Evolutionary conservation across 2,888 invertebrate genomes (phyloP).

Genomic region (Drosophila conformis): DNA sequence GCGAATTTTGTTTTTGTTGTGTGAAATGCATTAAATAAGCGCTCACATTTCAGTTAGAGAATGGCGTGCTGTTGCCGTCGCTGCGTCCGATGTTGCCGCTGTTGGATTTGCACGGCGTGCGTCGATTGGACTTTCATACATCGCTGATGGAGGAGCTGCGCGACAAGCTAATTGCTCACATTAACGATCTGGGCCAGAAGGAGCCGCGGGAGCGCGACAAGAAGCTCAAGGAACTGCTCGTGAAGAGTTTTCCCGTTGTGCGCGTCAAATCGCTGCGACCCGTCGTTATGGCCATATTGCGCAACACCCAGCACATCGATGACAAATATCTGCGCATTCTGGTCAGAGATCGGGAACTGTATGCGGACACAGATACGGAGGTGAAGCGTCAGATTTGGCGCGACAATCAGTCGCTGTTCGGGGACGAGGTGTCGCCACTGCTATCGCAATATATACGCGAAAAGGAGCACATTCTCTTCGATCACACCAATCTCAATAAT

Average conservation of each 20-base stretch:
- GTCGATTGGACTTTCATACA: constrained; percentile 96
- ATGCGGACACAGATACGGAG: constrained; percentile 97
- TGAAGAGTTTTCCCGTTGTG: constrained; percentile 97
- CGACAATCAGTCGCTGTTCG: constrained; percentile 97
- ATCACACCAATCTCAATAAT: constrained; percentile 92
- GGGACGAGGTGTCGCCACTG: constrained; percentile 98
- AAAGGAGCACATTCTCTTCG: constrained; percentile 96
- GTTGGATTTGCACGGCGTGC: constrained; percentile 97
- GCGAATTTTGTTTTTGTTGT: not conserved
- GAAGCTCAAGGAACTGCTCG: constrained; percentile 94
- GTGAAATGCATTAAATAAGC: not conserved
- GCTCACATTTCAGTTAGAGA: constrained; percentile 88
- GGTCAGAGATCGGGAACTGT: constrained; percentile 94
- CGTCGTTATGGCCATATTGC: constrained; percentile 96
- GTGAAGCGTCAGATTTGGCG: constrained; percentile 99
- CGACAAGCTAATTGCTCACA: constrained; percentile 90
- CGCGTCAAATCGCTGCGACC: constrained; percentile 95
- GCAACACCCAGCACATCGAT: constrained; percentile 96
- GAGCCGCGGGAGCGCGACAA: constrained; percentile 87
- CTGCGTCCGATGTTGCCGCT: constrained; percentile 97
- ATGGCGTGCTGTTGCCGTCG: constrained; percentile 96
- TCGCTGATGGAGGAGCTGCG: constrained; percentile 93
- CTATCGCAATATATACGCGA: constrained; percentile 97
- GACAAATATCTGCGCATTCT: constrained; percentile 92
- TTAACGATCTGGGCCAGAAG: constrained; percentile 91